Conservation (phyloP, 2,113 vertebrate species). For the Hemiscyllium ocellatum region DNA sequence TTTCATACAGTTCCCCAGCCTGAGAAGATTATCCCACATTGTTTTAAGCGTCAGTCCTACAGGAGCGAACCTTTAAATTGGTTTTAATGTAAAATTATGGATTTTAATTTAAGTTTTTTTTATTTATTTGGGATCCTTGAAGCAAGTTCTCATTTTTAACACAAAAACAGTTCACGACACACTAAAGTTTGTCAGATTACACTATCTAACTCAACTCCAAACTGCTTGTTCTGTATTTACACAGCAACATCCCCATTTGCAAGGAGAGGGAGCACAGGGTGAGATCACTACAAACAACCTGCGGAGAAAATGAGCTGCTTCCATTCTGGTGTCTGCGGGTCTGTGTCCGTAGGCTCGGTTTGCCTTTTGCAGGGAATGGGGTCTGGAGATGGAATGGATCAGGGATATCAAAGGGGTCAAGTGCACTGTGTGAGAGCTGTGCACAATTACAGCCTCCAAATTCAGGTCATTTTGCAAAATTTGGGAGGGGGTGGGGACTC, state of each 20-base stretch:
- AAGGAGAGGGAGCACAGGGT: background rate
- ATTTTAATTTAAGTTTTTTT: background rate
- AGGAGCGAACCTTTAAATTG: background rate
- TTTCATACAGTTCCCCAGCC: background rate
- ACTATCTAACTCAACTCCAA: slow-evolving; percentile 1
- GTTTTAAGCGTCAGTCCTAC: background rate
- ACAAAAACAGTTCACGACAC: background rate
- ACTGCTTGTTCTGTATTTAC: background rate
- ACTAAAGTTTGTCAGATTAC: slow-evolving; percentile 18
- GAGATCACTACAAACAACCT: background rate
- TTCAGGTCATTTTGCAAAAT: background rate
- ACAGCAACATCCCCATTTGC: background rate
- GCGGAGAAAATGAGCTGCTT: background rate
- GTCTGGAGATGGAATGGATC: background rate
- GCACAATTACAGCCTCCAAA: background rate
- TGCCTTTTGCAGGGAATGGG: background rate
- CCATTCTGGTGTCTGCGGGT: background rate
- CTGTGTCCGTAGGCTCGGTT: background rate
- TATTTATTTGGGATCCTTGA: slow-evolving; percentile 8
- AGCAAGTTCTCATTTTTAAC: background rate
- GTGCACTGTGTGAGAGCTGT: background rate
- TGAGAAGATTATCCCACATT: background rate
- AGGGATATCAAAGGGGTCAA: background rate
- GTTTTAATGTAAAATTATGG: background rate
- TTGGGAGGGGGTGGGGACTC: too few relatives aligned